Evolutionary conservation across 2,113 vertebrate species (phyloP).

Genomic region (Ondatra zibethicus): DNA sequence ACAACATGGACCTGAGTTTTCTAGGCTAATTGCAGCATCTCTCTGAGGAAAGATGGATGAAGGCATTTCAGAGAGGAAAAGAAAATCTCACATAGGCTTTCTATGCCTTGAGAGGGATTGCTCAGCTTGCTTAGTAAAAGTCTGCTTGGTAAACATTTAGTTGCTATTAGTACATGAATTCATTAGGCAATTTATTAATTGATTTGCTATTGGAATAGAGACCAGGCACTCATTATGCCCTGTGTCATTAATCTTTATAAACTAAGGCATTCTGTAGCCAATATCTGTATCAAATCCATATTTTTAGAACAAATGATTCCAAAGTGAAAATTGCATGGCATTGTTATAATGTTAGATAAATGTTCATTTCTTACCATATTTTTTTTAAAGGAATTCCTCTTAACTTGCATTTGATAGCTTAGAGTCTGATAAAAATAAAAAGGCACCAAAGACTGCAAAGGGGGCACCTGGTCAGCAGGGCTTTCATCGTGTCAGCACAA

Average conservation of each 20-base stretch:
- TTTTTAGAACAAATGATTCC: slow-evolving; percentile 49
- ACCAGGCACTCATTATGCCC: neutral
- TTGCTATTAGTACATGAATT: slow-evolving; percentile 26
- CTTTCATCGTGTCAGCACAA: slow-evolving; percentile 55
- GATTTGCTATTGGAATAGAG: slow-evolving; percentile 16
- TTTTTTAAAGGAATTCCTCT: neutral
- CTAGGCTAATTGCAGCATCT: neutral
- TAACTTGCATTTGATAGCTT: neutral
- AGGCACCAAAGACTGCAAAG: neutral
- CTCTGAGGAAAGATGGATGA: neutral
- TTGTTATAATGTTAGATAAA: slow-evolving; percentile 17
- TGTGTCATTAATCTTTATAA: slow-evolving; percentile 46
- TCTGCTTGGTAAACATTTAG: slow-evolving; percentile 3
- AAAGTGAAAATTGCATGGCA: neutral
- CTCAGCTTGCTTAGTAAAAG: slow-evolving; percentile 35
- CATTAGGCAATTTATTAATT: slow-evolving; percentile 17
- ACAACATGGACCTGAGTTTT: neutral
- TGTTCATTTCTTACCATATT: neutral
- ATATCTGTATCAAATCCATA: neutral
- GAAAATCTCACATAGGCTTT: neutral
- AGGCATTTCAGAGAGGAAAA: slow-evolving; percentile 17
- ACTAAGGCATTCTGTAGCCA: neutral
- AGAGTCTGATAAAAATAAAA: neutral
- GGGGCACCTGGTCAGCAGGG: neutral
- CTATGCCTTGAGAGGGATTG: neutral